These are phyloP conservation scores for Caenorhabditis angaria DNA, from an alignment of 2,888 invertebrate species.

Conservation along the genomic window DNA sequence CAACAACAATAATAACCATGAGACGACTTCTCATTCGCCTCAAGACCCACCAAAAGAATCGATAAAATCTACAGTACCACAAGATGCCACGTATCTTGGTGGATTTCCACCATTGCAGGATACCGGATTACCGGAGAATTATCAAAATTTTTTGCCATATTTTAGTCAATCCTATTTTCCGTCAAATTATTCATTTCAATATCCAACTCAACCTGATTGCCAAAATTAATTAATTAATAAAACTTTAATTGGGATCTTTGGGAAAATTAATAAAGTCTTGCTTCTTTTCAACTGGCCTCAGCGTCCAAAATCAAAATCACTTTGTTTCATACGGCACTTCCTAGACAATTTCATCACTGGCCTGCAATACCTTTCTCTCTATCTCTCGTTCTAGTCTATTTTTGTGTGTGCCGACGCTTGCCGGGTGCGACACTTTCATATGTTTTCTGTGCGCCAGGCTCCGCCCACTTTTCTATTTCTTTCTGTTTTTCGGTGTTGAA, in stretches of 20 bases:
- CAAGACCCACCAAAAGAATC: background rate
- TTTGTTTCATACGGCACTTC: constrained; percentile 47
- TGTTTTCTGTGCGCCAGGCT: background rate
- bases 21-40: background rate
- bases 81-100: constrained; percentile 14
- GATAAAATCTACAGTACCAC: background rate
- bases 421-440: constrained; percentile 24
- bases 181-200: background rate
- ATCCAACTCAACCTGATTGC: no score
- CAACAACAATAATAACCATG: constrained; percentile 15
- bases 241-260: background rate
- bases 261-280: background rate
- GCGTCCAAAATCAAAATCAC: constrained; percentile 43
- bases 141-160: background rate
- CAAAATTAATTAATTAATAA: no score
- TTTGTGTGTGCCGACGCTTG: constrained; percentile 2
- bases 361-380: constrained; percentile 26
- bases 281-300: constrained; percentile 22
- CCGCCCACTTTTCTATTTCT: constrained; percentile 20
- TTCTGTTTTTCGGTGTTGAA: background rate
- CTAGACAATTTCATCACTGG: constrained; percentile 41
- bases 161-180: constrained; percentile 15
- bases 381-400: background rate
- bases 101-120: background rate
- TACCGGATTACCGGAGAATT: background rate